Conservation (phyloP, 2,797 vertebrate genomes). For the Rhinoraja longicauda region DNA sequence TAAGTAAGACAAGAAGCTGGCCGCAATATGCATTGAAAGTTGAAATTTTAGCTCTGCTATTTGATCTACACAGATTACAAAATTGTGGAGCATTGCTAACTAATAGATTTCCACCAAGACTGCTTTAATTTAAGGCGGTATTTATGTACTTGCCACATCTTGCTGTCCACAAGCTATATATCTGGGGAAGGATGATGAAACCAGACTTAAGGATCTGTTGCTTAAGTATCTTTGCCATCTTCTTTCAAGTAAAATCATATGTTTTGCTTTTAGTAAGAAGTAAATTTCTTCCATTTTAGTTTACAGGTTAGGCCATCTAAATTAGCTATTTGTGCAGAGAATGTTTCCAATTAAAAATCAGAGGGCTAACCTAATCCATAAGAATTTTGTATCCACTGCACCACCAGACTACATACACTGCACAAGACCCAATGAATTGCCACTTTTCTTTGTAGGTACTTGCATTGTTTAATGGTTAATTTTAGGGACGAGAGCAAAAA, state of each 20-base stretch:
- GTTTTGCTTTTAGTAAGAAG: conserved; percentile 67
- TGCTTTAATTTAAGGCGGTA: conserved; percentile 51
- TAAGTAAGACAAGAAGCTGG: no score
- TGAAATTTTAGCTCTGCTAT: conserved; percentile 6
- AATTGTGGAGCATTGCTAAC: neutral
- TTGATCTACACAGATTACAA: conserved; percentile 8
- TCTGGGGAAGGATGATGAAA: conserved; percentile 69
- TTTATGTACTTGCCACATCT: conserved; percentile 67
- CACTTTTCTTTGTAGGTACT: conserved; percentile 44
- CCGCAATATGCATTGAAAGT: neutral
- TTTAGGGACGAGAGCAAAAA: conserved; percentile 16
- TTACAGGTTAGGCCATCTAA: conserved; percentile 69
- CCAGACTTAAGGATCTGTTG: conserved; percentile 68
- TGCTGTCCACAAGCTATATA: conserved; percentile 62
- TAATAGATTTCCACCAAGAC: conserved; percentile 4
- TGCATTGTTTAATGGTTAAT: conserved; percentile 42
- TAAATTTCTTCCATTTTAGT: conserved; percentile 73
- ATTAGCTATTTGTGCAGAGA: conserved; percentile 66
- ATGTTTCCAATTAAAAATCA: conserved; percentile 65
- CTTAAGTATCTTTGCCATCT: conserved; percentile 72
- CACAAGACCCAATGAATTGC: conserved; percentile 40
- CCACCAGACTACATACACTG: conserved; percentile 54
- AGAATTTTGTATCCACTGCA: conserved; percentile 60
- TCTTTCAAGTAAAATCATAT: conserved; percentile 77
- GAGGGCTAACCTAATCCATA: conserved; percentile 53